Base-by-base conservation (phyloP, 2,113 vertebrate species). In the Neodon shergylaensis region DNA sequence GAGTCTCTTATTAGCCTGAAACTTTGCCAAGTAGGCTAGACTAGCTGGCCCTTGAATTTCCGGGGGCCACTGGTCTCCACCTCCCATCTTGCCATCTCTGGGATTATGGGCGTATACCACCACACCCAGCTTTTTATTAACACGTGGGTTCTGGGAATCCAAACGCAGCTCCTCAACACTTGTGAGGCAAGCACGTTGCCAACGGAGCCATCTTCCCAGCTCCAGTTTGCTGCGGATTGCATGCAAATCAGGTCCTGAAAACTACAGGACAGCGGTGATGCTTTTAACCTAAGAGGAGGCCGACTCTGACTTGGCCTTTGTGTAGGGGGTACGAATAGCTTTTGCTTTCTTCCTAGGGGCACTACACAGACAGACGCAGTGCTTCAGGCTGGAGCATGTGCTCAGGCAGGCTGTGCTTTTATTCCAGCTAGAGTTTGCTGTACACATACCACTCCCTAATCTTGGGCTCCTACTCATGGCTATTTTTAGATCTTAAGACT, bases 401-500 rank as follows among this genome's bases (percentile, higher is more conserved):
- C 28, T 21, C 16, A 5, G 2, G 9, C 65, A 24, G 14, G 42
- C 81, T 39, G 4, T 7, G 7, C 70, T 77, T 70, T 68, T 12
- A 26, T 65, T 66, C 36, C 47, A 65, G 52, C 33, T 68, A 49
- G 61, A 42, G 63, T 78, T 89, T 52, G 13, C 21, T 47, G 7
- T 83, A 22, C 39, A 3, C 0, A 13, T 10, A 11, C 66, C 28
- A 74, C 36, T 63, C 70, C 78, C 81, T 85, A 61, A 78, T 42
- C 21, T n/a, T 52, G 22, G 78, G 44, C 58, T 76, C 78, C 28
- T 54, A 76, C 78, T 83, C 76, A 3, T 36, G 11, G 39, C 91
- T 92, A 63, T 81, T 88, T 94, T 92, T 85, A 88, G 70, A 92
- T 58, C 61, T 91, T 36, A 68, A 42, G 17, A 78, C 13, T 26